Evolutionary conservation across 30 jellyfish, hydroid and myxozoan genomes (phyloP), one percentile per base, ranked within the genome.

Genomic region (Cassiopea andromeda): DNA sequence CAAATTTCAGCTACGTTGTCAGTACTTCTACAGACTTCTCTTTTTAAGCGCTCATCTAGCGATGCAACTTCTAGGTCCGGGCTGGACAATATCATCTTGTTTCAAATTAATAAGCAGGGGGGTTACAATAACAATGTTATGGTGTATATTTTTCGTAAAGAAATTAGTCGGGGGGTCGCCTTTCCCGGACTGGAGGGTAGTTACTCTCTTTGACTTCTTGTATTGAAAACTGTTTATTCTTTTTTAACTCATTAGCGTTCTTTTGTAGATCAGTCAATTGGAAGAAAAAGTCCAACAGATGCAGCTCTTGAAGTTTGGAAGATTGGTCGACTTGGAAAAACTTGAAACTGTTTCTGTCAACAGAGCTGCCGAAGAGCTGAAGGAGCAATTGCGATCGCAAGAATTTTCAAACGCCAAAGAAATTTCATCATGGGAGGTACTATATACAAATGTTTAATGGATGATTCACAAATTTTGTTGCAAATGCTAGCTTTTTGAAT

Each of bases 321-420:
- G 97, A 54, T 77, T 96, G 58, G 97, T 96, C 16, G 98, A 96
- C 77, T 81, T 96, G 69, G 98, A 92, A 73, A 96, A 96, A 70
- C 90, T 96, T 7, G 99, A 96, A 73, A 91, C 97, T 9, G 96
- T 96, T 12, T 92, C 99, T 1, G 97, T 96, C 10, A 96, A 96
- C 74, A 85, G 97, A 60, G 94, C 87, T 1, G 99, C 99, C 0
- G 99, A 96, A 75, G 99, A 96, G 90, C 60, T 96, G 73, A 96
- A 96, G 74, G 99, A 96, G 78, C 94, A 91, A 54, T 92, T 96
- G 79, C 77, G 97, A 78, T 50, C 89, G 27, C 96, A 91, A 74
- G 98, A 96, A 69, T 64, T 80, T 71, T 81, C 93, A 46, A 77
- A 79, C 80, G 96, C 97, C 16, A 96, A 82, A 75, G 98, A 96